phyloP scores from a whole-genome alignment of 2,113 vertebrate species.

The Chaetodon trifascialis region DNA sequence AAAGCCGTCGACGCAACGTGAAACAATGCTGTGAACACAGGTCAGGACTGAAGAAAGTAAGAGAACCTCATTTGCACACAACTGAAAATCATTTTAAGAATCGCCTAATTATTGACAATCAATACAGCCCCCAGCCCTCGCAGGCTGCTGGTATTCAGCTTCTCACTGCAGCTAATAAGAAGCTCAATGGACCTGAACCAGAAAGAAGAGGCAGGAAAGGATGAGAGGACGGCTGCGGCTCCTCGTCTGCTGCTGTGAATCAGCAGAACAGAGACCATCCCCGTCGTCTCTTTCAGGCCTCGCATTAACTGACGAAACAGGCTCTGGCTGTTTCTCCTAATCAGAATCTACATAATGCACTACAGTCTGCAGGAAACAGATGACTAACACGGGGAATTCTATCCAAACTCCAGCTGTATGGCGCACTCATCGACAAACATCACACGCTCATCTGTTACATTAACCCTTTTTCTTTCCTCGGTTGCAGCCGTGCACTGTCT shows the following conservation, averaged over 20 bases:
- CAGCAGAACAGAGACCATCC: constrained; percentile 16
- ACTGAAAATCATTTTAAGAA: constrained; percentile 43
- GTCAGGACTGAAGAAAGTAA: background rate
- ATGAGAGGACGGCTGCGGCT: background rate
- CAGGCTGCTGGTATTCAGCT: constrained; percentile 11
- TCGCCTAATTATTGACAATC: constrained; percentile 50
- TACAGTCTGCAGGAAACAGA: background rate
- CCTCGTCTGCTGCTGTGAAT: constrained; percentile 13
- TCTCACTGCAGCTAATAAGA: constrained; percentile 44
- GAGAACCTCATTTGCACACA: constrained; percentile 18
- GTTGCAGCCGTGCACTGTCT: no score
- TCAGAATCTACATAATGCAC: background rate
- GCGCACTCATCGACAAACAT: background rate
- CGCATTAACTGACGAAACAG: constrained; percentile 17
- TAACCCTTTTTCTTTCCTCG: background rate
- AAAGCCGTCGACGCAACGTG: background rate
- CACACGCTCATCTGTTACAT: background rate
- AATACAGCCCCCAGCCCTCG: constrained; percentile 10
- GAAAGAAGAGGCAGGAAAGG: constrained; percentile 18
- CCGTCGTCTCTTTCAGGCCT: background rate
- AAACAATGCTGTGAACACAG: constrained; percentile 14
- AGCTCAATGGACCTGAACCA: constrained; percentile 27
- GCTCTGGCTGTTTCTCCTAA: constrained; percentile 9
- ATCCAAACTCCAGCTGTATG: background rate
- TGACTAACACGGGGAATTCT: background rate